These are phyloP conservation scores for Aurelia sp. DNA, from an alignment of 30 jellyfish, hydroid and myxozoan genomes.

Conservation along the genomic window DNA sequence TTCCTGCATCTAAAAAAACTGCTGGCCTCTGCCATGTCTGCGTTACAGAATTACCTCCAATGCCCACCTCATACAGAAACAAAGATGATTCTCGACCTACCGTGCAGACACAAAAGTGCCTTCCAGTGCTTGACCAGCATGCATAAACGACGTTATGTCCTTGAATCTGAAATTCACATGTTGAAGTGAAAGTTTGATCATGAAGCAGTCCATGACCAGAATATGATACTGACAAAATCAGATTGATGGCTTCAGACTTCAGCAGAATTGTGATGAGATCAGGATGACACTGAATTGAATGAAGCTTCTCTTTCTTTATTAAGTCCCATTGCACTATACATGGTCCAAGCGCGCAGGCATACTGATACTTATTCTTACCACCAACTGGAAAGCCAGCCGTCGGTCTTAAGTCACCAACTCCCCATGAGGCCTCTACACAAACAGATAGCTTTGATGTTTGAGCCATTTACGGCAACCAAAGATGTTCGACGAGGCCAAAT, in stretches of 20 bases:
- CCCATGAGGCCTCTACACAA: slow-evolving; percentile 64
- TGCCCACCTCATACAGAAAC: slow-evolving; percentile 48
- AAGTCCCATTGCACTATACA: slow-evolving; percentile 87
- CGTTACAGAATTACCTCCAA: slow-evolving; percentile 10
- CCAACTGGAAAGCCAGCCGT: slow-evolving; percentile 87
- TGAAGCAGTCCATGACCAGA: slow-evolving; percentile 81
- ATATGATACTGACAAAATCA: slow-evolving; percentile 48
- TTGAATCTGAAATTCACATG: slow-evolving; percentile 59
- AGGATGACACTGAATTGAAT: slow-evolving; percentile 34
- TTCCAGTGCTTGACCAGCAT: slow-evolving; percentile 79
- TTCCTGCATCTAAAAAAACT: neutral
- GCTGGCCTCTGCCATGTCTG: slow-evolving; percentile 26
- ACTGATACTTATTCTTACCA: slow-evolving; percentile 1
- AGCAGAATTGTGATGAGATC: slow-evolving; percentile 80
- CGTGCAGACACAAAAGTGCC: slow-evolving; percentile 66
- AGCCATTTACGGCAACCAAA: neutral
- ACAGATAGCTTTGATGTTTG: neutral
- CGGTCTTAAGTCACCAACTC: slow-evolving; percentile 83
- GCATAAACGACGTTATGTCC: slow-evolving; percentile 80
- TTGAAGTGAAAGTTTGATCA: slow-evolving; percentile 1
- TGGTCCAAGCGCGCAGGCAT: slow-evolving; percentile 89
- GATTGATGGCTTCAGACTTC: slow-evolving; percentile 6
- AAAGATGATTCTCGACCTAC: slow-evolving; percentile 74
- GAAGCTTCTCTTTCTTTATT: slow-evolving; percentile 20
- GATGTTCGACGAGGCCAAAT: too few species aligned